Percentiles rank a stretch among this genome's conserved stretches.
Evolutionary conservation across 2,113 vertebrate species (phyloP).

Genomic region (Erythrocebus patas): DNA sequence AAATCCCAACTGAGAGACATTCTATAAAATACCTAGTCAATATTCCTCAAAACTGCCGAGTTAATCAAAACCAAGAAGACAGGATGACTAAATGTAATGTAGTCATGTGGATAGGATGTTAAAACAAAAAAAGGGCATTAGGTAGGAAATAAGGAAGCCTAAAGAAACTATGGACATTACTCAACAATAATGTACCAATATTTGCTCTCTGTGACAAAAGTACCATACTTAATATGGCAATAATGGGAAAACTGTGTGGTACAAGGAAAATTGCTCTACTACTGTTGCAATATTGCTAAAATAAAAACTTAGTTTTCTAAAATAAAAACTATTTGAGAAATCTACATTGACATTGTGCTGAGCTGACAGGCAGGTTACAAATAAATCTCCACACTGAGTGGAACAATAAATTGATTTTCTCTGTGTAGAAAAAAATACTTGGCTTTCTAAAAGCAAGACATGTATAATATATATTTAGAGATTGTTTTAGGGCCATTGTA

Average conservation of each 20-base stretch:
- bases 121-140: neutral
- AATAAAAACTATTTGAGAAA: neutral
- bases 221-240: neutral
- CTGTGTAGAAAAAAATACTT: neutral
- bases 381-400: neutral
- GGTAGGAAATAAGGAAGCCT: neutral
- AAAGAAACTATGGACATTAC: neutral
- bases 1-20: neutral
- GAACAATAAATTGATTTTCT: neutral
- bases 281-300: neutral
- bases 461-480: neutral
- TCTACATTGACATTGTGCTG: neutral
- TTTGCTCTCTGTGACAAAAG: neutral
- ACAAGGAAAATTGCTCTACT: neutral
- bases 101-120: neutral
- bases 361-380: neutral
- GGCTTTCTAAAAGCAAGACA: neutral
- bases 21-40: neutral
- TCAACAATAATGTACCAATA: neutral
- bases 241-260: accelerated
- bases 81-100: neutral
- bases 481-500: neutral
- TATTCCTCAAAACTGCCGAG: neutral
- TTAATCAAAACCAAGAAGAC: neutral
- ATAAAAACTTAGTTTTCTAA: neutral